Evolutionary conservation across 64 coral and sea anemone species (phyloP), one percentile per base, ranked within the genome.

Genomic region (Orbicella faveolata): DNA sequence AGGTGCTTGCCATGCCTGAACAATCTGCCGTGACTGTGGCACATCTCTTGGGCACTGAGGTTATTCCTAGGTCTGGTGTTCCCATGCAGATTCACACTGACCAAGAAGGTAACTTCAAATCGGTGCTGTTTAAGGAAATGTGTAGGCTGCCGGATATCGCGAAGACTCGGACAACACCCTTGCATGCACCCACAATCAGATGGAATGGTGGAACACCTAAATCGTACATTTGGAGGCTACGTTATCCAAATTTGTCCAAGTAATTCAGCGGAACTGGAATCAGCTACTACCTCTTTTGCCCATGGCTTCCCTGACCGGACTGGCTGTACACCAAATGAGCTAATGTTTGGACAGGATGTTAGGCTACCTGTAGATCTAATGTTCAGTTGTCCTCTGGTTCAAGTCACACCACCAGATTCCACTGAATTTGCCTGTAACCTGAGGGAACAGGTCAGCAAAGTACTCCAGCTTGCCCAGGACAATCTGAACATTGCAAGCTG

Each of bases 241-340:
- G 30, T 30, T 30, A 30, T 30, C 30, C 30, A 30, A 30, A 30
- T 30, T 30, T 30, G 30, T 30, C 30, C 30, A 30, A 30, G 30
- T 30, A 30, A 30, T 30, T 30, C 30, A 30, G 19, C 26, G 59
- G 61, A 37, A 61, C 52, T 90, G 89, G 89, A 69, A 83, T 79
- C 4, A 36, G 52, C 79, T 82, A 9, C 77, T 90, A 23, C 36
- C 77, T 9, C 18, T 69, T 9, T 52, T 65, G 21, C 41, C 63
- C 55, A 87, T 87, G 75, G 90, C 91, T 23, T 93, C 53, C 86
- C 83, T 25, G 77, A 93, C 34, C 81, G 12, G 74, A 88, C 76
- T 61, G 48, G 76, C 77, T 70, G 26, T n/a, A 81, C 19, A 17
- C 91, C 85, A 36, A 83, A 74, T 81, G 23, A 76, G 79, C 30